A percentile compares a stretch with the other conserved stretches of the same genome.
phyloP scores from a whole-genome alignment of 2,113 vertebrate genomes.

The Scomber japonicus region DNA sequence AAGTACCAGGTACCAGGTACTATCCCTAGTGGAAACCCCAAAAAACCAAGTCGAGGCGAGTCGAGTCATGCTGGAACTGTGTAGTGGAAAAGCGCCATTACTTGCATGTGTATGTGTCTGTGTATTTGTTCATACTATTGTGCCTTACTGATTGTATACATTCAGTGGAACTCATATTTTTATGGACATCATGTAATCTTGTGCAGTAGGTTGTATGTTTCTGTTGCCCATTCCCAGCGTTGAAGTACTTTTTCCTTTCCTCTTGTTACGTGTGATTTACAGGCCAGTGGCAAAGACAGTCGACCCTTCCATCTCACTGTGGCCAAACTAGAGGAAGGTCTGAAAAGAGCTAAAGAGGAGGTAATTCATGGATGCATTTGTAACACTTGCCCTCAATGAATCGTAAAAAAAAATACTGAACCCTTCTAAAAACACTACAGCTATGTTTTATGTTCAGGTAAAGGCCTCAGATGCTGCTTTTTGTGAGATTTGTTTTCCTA shows the following conservation, averaged over 20 bases:
- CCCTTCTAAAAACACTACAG: too few relatives aligned
- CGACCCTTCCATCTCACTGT: conserved; percentile 94
- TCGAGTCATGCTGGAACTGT: too few relatives aligned
- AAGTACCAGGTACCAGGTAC: too few relatives aligned
- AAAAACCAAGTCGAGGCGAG: too few relatives aligned
- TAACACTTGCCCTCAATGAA: conserved; percentile 20
- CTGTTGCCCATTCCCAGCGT: background rate
- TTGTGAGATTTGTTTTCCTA: conserved; percentile 25
- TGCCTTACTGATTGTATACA: background rate
- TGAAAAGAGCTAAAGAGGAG: conserved; percentile 85
- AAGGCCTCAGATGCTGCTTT: background rate
- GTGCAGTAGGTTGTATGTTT: background rate
- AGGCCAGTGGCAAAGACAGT: conserved; percentile 85
- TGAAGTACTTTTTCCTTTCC: background rate
- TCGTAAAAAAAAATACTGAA: conserved; percentile 8
- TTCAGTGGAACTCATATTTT: background rate
- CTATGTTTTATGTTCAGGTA: background rate
- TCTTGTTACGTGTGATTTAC: conserved; percentile 18
- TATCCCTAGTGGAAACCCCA: too few relatives aligned
- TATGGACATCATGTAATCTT: background rate
- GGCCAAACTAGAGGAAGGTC: conserved; percentile 89
- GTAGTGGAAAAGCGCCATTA: too few relatives aligned
- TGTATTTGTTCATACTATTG: background rate
- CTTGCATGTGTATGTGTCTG: background rate
- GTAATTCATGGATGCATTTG: conserved; percentile 46